Percentiles rank a stretch among this genome's conserved stretches.
Conservation (phyloP, 2,797 vertebrate genomes). For the Crenichthys baileyi region DNA sequence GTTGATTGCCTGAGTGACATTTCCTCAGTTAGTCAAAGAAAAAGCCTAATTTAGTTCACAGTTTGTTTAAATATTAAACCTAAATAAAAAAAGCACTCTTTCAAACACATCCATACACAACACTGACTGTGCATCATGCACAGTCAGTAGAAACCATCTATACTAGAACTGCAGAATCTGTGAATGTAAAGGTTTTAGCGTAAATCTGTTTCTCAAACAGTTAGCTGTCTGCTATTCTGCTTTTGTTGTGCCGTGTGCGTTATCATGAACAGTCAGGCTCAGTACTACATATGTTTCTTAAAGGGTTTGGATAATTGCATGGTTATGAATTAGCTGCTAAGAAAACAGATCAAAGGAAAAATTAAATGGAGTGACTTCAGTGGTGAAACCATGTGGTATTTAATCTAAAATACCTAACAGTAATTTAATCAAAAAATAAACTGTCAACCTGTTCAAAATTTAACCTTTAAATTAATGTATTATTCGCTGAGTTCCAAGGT, state of each 20-base stretch:
- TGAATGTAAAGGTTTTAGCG: not conserved
- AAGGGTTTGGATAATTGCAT: not conserved
- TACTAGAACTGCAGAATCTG: not conserved
- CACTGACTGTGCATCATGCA: not conserved
- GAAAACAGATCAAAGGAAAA: constrained; percentile 1
- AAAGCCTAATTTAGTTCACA: too few relatives aligned
- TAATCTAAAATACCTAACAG: too few relatives aligned
- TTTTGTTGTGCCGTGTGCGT: not conserved
- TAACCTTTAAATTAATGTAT: too few relatives aligned
- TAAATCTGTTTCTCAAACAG: not conserved
- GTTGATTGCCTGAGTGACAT: not conserved
- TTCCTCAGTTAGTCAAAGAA: not conserved
- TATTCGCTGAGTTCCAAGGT: too few relatives aligned
- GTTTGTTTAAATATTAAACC: too few relatives aligned
- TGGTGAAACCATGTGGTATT: too few relatives aligned
- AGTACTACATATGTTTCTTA: not conserved
- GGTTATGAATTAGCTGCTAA: not conserved
- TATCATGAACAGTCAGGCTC: not conserved
- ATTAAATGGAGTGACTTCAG: not conserved
- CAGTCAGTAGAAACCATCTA: not conserved
- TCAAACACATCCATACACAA: too few relatives aligned
- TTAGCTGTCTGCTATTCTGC: not conserved
- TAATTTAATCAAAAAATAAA: too few relatives aligned
- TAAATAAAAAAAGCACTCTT: too few relatives aligned
- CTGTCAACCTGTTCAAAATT: too few relatives aligned